Base-by-base conservation (phyloP, 2,113 vertebrate species). In the Noctilio leporinus region DNA sequence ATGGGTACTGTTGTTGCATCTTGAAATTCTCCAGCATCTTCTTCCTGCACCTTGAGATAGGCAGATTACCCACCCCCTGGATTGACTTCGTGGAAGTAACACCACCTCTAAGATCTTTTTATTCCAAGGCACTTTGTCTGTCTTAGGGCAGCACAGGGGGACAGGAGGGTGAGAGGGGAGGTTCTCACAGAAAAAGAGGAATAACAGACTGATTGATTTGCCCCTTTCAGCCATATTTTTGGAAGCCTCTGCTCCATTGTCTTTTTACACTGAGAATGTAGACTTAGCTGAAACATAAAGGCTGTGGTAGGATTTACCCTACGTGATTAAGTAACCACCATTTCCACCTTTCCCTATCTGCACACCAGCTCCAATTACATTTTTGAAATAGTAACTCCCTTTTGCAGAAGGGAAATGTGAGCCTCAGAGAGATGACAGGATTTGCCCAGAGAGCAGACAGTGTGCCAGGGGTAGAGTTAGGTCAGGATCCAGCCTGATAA, bases 351-450 rank as follows among this genome's bases (percentile, higher is more conserved):
- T 45, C 45, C 38, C 85, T 77, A 33, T 75, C 84, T 43, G 7
- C 69, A 45, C 1, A 43, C 62, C 35, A 82, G 17, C 43, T 38
- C 38, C 38, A 15, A 93, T 55, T 51, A 47, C 75, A 43, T 40
- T 65, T 95, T 73, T 82, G 85, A 64, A 77, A 87, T n/a, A 30
- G 10, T 65, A 26, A 72, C 62, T 83, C 24, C 43, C 85, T 88
- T 87, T 73, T 47, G 40, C 40, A 55, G 82, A 83, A 89, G 49
- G 49, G 67, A 82, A 84, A 49, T 55, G 51, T 16, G 65, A 85
- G 65, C 81, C 30, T 72, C 67, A 67, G 55, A 73, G 80, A 69
- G 62, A 49, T 51, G 7, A 7, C 19, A 28, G 16, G 35, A 88
- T 38, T 83, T 53, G 24, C n/a, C n/a, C n/a, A n/a, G n/a, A n/a